Evolutionary conservation across 1,140 invertebrate genomes (phyloP).

Genomic region (Lanistes nyassanus): DNA sequence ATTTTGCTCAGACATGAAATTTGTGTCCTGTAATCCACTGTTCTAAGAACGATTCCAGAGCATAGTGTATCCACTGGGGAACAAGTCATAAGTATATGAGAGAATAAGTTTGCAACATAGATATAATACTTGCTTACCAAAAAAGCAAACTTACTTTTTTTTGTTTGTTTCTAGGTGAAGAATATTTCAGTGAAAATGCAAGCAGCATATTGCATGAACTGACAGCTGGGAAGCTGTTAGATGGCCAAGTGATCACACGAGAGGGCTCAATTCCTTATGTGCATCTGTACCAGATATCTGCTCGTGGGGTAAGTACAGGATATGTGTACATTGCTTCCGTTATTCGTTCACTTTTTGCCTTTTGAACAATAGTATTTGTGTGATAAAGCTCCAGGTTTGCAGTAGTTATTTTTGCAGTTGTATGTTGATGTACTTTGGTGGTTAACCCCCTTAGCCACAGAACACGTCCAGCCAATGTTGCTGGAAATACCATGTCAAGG

Average conservation of each 20-base stretch:
- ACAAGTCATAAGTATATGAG: too few relatives aligned
- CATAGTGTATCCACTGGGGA: too few relatives aligned
- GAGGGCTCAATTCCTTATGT: constrained; percentile 81
- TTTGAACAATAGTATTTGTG: too few relatives aligned
- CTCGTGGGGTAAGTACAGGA: constrained; percentile 73
- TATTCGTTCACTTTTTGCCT: neutral
- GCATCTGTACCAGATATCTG: constrained; percentile 79
- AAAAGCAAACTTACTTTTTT: too few relatives aligned
- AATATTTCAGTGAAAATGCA: constrained; percentile 74
- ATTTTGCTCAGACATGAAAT: neutral
- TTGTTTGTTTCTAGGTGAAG: constrained; percentile 49
- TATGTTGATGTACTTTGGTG: too few relatives aligned
- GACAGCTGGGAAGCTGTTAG: constrained; percentile 81
- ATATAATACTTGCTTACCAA: too few relatives aligned
- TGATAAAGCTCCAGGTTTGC: too few relatives aligned
- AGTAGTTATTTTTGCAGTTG: too few relatives aligned
- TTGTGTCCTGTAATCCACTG: neutral
- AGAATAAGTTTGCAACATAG: too few relatives aligned
- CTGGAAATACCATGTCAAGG: too few relatives aligned
- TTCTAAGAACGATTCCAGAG: neutral
- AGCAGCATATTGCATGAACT: constrained; percentile 79
- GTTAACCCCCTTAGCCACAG: too few relatives aligned
- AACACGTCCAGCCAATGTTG: too few relatives aligned
- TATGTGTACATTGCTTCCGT: neutral
- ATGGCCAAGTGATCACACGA: constrained; percentile 87